These are phyloP conservation scores for Keiferia lycopersicella DNA, from an alignment of 2,888 invertebrate species.

Conservation along the genomic window DNA sequence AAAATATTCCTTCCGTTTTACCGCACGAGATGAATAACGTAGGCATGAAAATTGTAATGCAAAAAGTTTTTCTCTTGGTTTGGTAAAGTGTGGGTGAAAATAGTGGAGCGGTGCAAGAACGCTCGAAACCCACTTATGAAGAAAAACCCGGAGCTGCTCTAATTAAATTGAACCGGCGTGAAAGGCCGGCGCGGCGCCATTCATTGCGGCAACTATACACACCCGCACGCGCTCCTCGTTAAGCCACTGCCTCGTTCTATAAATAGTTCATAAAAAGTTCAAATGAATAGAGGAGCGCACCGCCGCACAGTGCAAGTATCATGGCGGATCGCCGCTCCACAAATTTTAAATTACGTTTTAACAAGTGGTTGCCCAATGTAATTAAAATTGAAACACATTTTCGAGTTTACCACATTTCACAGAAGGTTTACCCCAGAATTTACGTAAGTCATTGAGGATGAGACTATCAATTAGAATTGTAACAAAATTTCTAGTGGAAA, in stretches of 20 bases:
- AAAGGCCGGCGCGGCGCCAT: constrained; percentile 59
- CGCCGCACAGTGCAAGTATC: not conserved
- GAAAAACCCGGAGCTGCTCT: constrained; percentile 65
- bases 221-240: constrained; percentile 42
- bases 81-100: constrained; percentile 44
- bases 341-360: constrained; percentile 16
- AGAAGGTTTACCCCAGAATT: not conserved
- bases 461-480: too few species aligned
- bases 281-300: constrained; percentile 24
- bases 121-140: constrained; percentile 65
- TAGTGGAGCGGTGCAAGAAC: constrained; percentile 48
- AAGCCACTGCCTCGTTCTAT: constrained; percentile 25
- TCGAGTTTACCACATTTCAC: not conserved
- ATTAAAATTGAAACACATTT: constrained; percentile 19
- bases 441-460: not conserved
- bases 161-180: constrained; percentile 73
- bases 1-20: constrained; percentile 13
- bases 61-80: constrained; percentile 40
- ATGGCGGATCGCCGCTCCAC: not conserved
- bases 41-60: constrained; percentile 22
- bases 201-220: constrained; percentile 59
- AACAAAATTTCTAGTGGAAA: not conserved
- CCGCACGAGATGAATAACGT: constrained; percentile 16
- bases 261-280: constrained; percentile 27
- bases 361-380: not conserved